phyloP scores from a whole-genome alignment of 2,888 invertebrate genomes.

The Lasioglossum lativentre region DNA sequence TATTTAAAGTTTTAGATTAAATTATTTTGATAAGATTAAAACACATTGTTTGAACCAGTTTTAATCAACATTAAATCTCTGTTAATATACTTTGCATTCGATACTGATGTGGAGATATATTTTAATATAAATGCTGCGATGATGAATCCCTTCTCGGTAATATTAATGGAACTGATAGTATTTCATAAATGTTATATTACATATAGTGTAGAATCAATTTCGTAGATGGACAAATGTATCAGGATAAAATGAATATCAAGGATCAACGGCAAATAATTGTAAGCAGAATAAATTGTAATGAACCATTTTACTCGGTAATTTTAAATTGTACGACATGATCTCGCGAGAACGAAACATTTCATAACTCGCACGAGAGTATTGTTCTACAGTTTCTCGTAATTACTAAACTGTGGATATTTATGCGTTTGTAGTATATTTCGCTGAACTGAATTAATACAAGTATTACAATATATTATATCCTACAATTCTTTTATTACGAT shows the following conservation, averaged over 20 bases:
- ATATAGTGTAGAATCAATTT: not conserved
- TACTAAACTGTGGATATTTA: not conserved
- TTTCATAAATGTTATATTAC: not conserved
- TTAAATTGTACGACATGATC: not conserved
- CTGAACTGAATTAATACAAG: not conserved
- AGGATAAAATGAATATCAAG: not conserved
- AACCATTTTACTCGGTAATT: not conserved
- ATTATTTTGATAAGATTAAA: too few species aligned
- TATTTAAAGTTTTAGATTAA: too few species aligned
- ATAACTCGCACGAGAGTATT: not conserved
- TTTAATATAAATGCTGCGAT: not conserved
- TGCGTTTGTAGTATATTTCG: not conserved
- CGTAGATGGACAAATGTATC: not conserved
- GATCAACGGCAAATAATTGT: not conserved
- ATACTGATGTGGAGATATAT: not conserved
- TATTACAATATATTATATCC: not conserved
- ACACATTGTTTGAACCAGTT: too few species aligned
- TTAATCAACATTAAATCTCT: not conserved
- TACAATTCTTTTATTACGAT: not conserved
- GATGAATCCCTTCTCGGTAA: not conserved
- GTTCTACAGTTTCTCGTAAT: not conserved
- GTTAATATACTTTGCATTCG: not conserved
- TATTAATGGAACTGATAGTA: not conserved
- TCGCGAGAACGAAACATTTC: not conserved
- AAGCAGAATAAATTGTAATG: not conserved